phyloP scores from a whole-genome alignment of 2,888 invertebrate species.

The Bimastos eiseni region DNA sequence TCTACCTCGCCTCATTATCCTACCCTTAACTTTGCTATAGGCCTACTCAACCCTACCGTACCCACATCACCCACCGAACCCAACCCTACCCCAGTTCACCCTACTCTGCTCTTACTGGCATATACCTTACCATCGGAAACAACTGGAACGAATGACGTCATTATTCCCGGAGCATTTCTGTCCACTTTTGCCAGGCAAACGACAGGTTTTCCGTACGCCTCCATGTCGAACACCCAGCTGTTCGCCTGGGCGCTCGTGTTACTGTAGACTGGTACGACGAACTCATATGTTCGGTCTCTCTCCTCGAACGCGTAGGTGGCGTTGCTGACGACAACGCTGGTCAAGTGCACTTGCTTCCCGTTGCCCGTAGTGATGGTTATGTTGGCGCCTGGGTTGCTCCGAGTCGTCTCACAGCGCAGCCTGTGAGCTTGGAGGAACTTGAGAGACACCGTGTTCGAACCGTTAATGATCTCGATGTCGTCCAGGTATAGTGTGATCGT shows the following conservation, averaged over 20 bases:
- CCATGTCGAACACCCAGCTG: neutral
- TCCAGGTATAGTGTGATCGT: neutral
- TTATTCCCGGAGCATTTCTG: neutral
- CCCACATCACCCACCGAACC: no score
- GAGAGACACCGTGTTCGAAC: neutral
- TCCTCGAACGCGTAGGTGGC: neutral
- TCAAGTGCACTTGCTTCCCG: neutral
- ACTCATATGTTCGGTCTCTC: neutral
- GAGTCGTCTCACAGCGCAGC: neutral
- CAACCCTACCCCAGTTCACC: no score
- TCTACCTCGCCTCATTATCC: no score
- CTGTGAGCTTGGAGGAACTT: neutral
- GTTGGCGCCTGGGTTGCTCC: slow-evolving; percentile 15
- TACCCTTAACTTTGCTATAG: no score
- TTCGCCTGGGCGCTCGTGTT: neutral
- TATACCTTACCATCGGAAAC: neutral
- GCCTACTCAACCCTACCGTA: no score
- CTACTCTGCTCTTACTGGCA: neutral
- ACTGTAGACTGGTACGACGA: neutral
- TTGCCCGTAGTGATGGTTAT: neutral
- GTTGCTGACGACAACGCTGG: neutral
- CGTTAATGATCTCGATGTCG: neutral
- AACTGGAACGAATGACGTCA: neutral
- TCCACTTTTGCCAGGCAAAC: neutral
- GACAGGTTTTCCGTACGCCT: neutral